Evolutionary conservation across 2,113 vertebrate genomes (phyloP).

Genomic region (Odobenus rosmarus): DNA sequence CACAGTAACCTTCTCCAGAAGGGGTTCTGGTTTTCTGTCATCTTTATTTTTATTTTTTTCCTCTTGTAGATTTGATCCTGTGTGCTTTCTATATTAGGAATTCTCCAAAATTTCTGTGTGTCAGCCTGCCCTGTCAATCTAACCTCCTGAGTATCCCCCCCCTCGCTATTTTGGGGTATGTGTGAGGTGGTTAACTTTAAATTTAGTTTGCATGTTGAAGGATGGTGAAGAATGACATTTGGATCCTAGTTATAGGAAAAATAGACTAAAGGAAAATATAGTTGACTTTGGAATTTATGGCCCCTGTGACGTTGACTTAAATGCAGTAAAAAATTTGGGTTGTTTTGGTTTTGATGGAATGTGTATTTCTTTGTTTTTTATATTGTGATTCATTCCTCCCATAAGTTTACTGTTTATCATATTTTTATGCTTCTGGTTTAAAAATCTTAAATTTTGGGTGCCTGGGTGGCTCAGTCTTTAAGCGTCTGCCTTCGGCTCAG

Average conservation of each 20-base stretch:
- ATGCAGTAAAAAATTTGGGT: neutral
- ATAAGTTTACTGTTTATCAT: neutral
- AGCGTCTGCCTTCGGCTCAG: no score
- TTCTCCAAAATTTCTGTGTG: neutral
- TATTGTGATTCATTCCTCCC: neutral
- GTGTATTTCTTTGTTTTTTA: neutral
- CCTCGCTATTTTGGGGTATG: neutral
- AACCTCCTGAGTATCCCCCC: neutral
- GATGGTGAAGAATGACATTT: neutral
- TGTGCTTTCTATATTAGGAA: neutral
- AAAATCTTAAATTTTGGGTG: neutral
- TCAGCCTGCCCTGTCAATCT: neutral
- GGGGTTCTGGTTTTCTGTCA: neutral
- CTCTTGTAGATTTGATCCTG: neutral
- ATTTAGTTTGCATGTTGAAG: constrained; percentile 27
- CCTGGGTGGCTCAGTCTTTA: no score
- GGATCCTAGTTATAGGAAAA: neutral
- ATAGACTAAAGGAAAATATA: neutral
- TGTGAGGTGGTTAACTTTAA: neutral
- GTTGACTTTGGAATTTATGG: neutral
- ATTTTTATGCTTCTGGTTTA: neutral
- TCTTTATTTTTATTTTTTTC: neutral
- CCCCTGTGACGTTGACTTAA: neutral
- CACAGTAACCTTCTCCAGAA: neutral
- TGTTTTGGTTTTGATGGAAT: constrained; percentile 23